Base-by-base conservation (phyloP, 2,797 vertebrate species). In the Bufotes viridis region DNA sequence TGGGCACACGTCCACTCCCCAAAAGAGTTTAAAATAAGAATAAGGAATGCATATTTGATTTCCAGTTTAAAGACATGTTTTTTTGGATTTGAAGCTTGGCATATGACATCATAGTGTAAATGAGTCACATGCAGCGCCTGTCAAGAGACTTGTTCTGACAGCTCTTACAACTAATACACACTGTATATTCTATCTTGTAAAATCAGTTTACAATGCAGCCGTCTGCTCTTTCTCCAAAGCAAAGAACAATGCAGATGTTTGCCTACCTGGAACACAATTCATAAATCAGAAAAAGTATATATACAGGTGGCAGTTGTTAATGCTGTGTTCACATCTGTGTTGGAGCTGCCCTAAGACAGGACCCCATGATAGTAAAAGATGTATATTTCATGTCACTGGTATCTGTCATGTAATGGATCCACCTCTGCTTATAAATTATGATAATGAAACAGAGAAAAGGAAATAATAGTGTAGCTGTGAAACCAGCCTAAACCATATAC, bases 1-100 rank as follows among this genome's bases (percentile, higher is more conserved):
- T 85, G 84, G 84, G 84, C 70, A 85, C 15, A 78, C 20, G 49
- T 85, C 84, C 84, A 85, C 72, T 7, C 58, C 24, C 49, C 14
- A 49, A 65, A 78, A 78, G 18, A 63, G 34, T 55, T 51, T 60
- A 42, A 61, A 75, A 61, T 49, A 75, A 18, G 60, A 78, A 78
- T 72, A 72, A 65, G 29, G 51, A 84, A 84, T 84, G 34, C 57
- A 24, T 75, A 60, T 29, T 60, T 84, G 13, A 81, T 34, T 55
- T 15, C 24, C 24, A 51, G 58, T 67, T 65, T 76, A 61, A 60
- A 85, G 42, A 2, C 18, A 76, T 51, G 15, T 10, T 51, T 78
- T 18, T 13, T 3, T 10, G n/a, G 15, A 53, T 85, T 20, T 76
- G 15, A 29, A 20, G 60, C 80, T 53, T 13, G 49, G 53, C 29